Conservation (phyloP, 2,797 vertebrate species). For the Menidia menidia region DNA sequence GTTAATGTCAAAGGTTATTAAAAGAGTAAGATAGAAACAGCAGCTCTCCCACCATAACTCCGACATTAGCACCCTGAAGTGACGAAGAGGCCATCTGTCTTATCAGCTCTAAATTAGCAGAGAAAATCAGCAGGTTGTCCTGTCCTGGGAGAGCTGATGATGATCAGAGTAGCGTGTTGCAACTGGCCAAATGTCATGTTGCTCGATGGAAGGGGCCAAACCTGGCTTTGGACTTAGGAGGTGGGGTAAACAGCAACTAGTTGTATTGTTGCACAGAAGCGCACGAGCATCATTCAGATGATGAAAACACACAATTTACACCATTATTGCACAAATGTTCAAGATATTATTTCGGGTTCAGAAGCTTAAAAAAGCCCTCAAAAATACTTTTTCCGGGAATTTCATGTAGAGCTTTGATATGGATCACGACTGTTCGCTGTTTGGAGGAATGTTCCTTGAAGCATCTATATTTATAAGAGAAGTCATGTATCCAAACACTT, state of each 20-base stretch:
- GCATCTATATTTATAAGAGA: neutral
- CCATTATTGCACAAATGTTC: no score
- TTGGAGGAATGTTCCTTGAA: neutral
- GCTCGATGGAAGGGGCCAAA: conserved; percentile 37
- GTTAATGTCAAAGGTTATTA: conserved; percentile 72
- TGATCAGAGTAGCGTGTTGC: conserved; percentile 66
- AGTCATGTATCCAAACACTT: neutral
- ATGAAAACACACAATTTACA: neutral
- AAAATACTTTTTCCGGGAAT: neutral
- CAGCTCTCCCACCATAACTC: conserved; percentile 43
- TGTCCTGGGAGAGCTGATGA: conserved; percentile 59
- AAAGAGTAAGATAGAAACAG: conserved; percentile 59
- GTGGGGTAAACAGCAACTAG: no score
- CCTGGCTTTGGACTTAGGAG: neutral
- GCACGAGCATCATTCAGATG: neutral
- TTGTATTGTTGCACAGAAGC: no score
- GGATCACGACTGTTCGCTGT: neutral
- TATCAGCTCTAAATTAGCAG: conserved; percentile 68
- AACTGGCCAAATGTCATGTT: conserved; percentile 72
- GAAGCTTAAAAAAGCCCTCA: neutral
- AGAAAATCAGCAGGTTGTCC: conserved; percentile 67
- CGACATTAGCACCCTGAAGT: conserved; percentile 71
- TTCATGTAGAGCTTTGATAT: neutral
- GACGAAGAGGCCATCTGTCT: conserved; percentile 62
- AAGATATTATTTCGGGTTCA: neutral